These are phyloP conservation scores for Hydropsyche betteni DNA, from an alignment of 2,888 invertebrate genomes.

Conservation along the genomic window DNA sequence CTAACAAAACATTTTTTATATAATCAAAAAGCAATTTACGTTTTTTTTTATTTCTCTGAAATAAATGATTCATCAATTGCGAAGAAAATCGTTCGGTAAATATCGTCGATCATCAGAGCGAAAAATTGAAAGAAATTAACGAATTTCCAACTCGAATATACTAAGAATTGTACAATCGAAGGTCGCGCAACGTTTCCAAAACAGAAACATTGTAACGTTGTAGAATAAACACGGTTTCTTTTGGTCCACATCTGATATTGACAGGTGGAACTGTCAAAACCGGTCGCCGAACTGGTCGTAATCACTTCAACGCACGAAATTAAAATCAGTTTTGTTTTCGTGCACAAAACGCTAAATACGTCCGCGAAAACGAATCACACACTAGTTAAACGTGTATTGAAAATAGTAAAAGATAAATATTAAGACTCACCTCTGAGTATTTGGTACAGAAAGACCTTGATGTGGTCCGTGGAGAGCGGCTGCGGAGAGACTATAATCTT, in stretches of 20 bases:
- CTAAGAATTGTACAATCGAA: background rate
- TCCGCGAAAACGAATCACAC: no score
- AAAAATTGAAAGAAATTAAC: no score
- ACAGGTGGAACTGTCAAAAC: constrained; percentile 26
- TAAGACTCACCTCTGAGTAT: constrained; percentile 89
- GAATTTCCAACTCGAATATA: no score
- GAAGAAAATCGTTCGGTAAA: no score
- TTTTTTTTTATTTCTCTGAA: no score
- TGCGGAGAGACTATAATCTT: constrained; percentile 99
- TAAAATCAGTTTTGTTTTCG: constrained; percentile 29
- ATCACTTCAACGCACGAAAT: constrained; percentile 15
- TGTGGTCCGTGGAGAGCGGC: constrained; percentile 98
- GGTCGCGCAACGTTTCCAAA: background rate
- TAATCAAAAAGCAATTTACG: no score
- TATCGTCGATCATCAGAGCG: no score
- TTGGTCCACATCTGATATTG: constrained; percentile 22
- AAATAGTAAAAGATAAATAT: constrained; percentile 10
- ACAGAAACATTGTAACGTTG: no score
- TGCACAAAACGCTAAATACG: background rate
- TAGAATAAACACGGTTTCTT: no score
- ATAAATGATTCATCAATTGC: no score
- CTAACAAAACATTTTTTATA: no score
- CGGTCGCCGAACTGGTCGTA: constrained; percentile 14
- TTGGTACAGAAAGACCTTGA: constrained; percentile 99
- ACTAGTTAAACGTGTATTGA: background rate